Conservation (phyloP, 2,113 vertebrate species). For the Centrocercus urophasianus region DNA sequence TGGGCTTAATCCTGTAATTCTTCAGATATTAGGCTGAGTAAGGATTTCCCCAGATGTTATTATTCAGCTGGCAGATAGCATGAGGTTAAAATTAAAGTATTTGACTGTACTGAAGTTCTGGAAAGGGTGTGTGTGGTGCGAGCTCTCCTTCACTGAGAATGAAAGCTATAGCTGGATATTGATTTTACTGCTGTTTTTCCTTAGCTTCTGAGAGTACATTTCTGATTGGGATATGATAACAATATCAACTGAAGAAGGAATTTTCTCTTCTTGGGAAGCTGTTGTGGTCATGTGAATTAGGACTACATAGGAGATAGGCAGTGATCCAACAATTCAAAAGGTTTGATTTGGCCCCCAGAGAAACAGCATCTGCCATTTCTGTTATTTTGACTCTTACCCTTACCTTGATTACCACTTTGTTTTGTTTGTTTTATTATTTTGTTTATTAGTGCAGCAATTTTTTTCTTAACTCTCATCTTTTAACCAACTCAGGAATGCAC, state of each 20-base stretch:
- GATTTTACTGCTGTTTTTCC: constrained; percentile 39
- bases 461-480: background rate
- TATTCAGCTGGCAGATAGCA: background rate
- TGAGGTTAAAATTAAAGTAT: background rate
- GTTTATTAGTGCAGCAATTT: background rate
- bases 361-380: fast-evolving
- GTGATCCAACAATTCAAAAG: background rate
- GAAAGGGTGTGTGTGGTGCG: background rate
- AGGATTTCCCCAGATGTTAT: background rate
- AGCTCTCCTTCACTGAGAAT: background rate
- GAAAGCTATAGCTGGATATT: constrained; percentile 39
- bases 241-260: background rate
- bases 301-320: background rate
- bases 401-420: background rate
- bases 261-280: background rate
- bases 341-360: background rate
- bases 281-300: background rate
- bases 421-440: background rate
- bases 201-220: background rate
- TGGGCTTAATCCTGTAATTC: background rate
- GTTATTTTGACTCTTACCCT: background rate
- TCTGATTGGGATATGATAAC: background rate
- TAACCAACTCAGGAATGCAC: background rate
- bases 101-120: background rate
- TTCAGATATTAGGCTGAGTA: background rate